Base-by-base conservation (phyloP, 2,113 vertebrate genomes). In the Paradisaea rubra region DNA sequence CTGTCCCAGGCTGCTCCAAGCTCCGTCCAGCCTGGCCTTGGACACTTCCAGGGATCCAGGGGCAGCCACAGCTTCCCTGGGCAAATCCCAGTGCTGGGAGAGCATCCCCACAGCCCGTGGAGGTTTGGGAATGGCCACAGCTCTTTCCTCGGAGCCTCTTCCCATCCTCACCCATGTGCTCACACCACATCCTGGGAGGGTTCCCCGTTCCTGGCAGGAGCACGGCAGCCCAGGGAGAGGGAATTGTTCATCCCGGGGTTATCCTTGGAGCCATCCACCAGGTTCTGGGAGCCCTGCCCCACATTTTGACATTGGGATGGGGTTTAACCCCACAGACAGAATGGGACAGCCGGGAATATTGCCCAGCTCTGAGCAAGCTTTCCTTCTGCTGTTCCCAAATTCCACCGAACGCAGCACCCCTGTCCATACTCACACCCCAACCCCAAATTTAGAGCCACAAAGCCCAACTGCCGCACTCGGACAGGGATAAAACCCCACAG, bases 341-440 rank as follows among this genome's bases (percentile, higher is more conserved):
- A 27, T 13, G 17, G 83, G 23, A 27, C 18, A 41, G 21, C 5
- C 1, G 0, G 56, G 39, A 88, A 66, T 39, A 49, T 10, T 4
- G 1, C 13, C 42, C 31, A 27, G 31, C 3, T 2, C 35, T 0
- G 0, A 56, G 33, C 0, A 2, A 18, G 30, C 30, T 82, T 39
- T 57, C 76, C 66, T 17, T 50, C 86, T 11, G 35, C 15, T n/a
- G 27, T 16, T 30, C 33, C 52, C 28, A 42, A 21, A 30, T 7
- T 28, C 25, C 2, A 0, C 33, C 3, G 2, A 61, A 50, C 2
- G 0, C 63, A 60, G 30, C 35, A 17, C 3, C 33, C 24, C 33
- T 6, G 2, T 9, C 33, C 0, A 0, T 9, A 13, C 10, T 28
- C 28, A 19, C 10, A 63, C 10, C 24, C 47, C 10, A 2, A 28